phyloP scores from a whole-genome alignment of 2,888 invertebrate genomes.

The Nebria brevicollis region DNA sequence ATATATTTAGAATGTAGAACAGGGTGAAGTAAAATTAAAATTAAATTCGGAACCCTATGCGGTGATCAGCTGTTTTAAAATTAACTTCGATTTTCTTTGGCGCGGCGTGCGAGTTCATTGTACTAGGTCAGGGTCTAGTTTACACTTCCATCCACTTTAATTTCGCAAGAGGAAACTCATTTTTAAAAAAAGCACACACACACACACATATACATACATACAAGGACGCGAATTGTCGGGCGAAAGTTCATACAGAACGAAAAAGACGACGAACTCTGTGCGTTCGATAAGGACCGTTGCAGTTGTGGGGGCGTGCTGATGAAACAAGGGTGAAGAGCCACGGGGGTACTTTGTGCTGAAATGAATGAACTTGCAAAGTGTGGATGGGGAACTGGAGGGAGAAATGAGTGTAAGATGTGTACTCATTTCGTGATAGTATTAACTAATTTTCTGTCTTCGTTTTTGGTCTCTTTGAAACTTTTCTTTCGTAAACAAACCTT shows the following conservation, averaged over 20 bases:
- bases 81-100: constrained; percentile 21
- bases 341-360: constrained; percentile 11
- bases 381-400: constrained; percentile 19
- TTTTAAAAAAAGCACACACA: constrained; percentile 58
- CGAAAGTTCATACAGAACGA: background rate
- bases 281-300: constrained; percentile 5
- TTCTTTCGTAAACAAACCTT: background rate
- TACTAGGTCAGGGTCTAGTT: constrained; percentile 62
- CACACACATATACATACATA: background rate
- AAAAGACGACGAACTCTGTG: constrained; percentile 20
- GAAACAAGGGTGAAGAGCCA: background rate
- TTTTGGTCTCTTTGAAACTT: background rate
- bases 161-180: constrained; percentile 63
- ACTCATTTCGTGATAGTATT: constrained; percentile 33
- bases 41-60: background rate
- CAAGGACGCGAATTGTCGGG: background rate
- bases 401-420: constrained; percentile 23
- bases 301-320: background rate
- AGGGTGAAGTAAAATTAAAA: background rate
- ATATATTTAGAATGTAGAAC: background rate
- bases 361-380: constrained; percentile 41
- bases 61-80: constrained; percentile 15
- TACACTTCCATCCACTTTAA: constrained; percentile 60
- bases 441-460: constrained; percentile 31
- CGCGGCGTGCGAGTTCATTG: constrained; percentile 33